Conservation (phyloP, 2,113 vertebrate genomes). For the Xenopus borealis region DNA sequence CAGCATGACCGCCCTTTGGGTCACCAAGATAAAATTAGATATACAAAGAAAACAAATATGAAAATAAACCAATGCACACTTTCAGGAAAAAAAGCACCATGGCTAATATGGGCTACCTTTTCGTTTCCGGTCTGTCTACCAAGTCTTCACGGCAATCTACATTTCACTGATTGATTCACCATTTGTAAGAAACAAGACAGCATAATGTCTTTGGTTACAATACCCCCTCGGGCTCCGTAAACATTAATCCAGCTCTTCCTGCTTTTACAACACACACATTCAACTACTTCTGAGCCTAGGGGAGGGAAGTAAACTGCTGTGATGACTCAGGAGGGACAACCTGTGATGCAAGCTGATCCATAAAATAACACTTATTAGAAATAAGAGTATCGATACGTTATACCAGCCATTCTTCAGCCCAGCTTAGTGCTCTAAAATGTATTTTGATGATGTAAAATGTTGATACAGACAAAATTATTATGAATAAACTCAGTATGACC, state of each 20-base stretch:
- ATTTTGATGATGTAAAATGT: background rate
- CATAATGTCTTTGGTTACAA: conserved; percentile 50
- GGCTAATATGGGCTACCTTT: background rate
- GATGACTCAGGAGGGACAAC: background rate
- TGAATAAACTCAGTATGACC: too few relatives aligned
- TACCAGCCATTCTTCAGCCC: background rate
- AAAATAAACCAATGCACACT: too few relatives aligned
- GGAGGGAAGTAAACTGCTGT: background rate
- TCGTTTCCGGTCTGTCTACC: background rate
- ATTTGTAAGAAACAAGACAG: conserved; percentile 34
- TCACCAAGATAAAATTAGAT: too few relatives aligned
- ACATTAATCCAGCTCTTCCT: conserved; percentile 55
- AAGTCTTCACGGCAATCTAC: background rate
- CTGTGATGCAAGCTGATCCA: conserved; percentile 25
- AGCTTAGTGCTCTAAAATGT: background rate
- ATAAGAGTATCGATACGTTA: background rate
- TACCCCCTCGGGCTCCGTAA: conserved; percentile 47
- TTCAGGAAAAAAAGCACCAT: too few relatives aligned
- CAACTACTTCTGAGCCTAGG: background rate
- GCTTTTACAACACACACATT: conserved; percentile 50
- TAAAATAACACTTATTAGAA: background rate
- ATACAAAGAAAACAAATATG: too few relatives aligned
- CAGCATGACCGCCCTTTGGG: too few relatives aligned
- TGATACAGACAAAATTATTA: too few relatives aligned
- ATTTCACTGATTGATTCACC: conserved; percentile 41